Base-by-base conservation (phyloP, 1,140 invertebrate genomes). In the Spodoptera frugiperda region DNA sequence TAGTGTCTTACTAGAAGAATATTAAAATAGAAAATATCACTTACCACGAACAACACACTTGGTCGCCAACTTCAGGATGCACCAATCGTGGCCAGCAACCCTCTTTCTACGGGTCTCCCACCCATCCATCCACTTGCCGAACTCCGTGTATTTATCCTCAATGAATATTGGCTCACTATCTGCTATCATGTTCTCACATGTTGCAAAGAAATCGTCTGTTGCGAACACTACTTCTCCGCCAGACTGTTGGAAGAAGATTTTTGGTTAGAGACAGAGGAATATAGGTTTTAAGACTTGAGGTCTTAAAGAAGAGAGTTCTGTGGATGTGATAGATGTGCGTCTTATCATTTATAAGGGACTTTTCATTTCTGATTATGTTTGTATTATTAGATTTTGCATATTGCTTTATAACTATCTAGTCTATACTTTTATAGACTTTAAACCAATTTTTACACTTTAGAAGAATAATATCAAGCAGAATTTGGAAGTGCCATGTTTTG, bases 101-200 rank as follows among this genome's bases (percentile, higher is more conserved):
- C 96, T 87, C 84, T 96, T 96, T 39, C 96, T 91, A 48, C 96
- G 88, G 0, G 96, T 96, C 89, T 96, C 96, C 96, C 96, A 97
- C 0, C 96, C 96, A 80, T 96, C 96, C 96, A 96, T 96, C 96
- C 95, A 96, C 86, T 96, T 96, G 0, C 96, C 96, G 81, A 89
- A 96, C 46, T 96, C 95, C 8, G 96, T 96, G 81, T 95, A 96
- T 53, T 95, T 93, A 3, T 95, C 95, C 15, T 95, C 91, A 53
- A 95, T 95, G 87, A 95, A 96, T 14, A 95, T 86, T 0, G 96
- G 94, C 11, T 95, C 95, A 2, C 87, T 84, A n/a, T 95, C 92
- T 71, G 92, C 91, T 21, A 96, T 84, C 84, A 97, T 93, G 87
- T 96, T 96, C 83, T 97, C 96, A 25, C 96, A 96, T 44, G 91